A percentile compares a stretch with the other conserved stretches of the same genome.
Evolutionary conservation across 2,888 invertebrate genomes (phyloP).

Genomic region (Meta bourneti): DNA sequence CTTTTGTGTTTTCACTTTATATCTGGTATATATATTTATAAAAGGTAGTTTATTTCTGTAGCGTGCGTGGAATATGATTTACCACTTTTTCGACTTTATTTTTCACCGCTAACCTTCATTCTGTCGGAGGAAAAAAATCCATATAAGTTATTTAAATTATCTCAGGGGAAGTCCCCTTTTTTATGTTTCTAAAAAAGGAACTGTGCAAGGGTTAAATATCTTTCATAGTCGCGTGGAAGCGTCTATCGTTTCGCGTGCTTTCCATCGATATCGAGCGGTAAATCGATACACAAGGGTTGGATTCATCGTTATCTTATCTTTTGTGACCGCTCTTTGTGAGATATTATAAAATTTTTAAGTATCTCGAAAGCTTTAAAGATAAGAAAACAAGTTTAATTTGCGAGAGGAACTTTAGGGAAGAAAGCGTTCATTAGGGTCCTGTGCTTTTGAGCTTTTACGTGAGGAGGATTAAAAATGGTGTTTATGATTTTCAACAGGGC

Average conservation of each 20-base stretch:
- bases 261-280: background rate
- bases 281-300: background rate
- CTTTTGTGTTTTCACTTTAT: conserved; percentile 20
- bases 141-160: conserved; percentile 17
- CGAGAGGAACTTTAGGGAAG: background rate
- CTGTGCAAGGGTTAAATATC: background rate
- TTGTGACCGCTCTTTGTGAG: background rate
- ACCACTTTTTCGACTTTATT: background rate
- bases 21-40: conserved; percentile 9
- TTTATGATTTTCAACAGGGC: too few species aligned
- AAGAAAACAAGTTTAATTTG: background rate
- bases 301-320: background rate
- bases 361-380: background rate
- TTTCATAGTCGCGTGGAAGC: background rate
- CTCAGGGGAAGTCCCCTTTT: background rate
- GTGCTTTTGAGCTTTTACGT: too few species aligned
- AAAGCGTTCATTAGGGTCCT: too few species aligned
- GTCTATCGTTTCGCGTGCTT: background rate
- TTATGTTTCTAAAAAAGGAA: background rate
- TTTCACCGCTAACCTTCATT: background rate
- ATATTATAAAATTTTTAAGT: background rate
- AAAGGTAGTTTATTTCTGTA: conserved; percentile 20
- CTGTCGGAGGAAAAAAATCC: background rate
- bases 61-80: background rate
- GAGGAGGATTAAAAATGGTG: too few species aligned